These are phyloP conservation scores for Magallana gigas DNA, from an alignment of 1,140 invertebrate genomes.

Conservation along the genomic window DNA sequence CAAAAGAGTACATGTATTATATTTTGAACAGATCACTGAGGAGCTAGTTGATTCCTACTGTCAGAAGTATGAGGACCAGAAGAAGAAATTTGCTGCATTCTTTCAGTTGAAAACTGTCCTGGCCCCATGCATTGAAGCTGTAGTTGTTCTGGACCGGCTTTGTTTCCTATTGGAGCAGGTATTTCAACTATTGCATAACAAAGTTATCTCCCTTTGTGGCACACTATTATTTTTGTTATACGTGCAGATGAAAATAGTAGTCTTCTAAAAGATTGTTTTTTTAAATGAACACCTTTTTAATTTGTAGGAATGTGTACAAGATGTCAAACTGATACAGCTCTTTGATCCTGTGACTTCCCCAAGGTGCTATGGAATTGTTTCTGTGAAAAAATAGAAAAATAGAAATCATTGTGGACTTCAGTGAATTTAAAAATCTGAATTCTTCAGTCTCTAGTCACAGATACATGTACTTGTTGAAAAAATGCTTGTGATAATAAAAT, in stretches of 20 bases:
- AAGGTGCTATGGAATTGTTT: conserved; percentile 72
- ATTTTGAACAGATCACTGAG: conserved; percentile 59
- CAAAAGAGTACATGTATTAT: too few species aligned
- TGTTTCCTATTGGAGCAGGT: conserved; percentile 73
- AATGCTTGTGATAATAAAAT: too few species aligned
- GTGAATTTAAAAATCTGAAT: too few species aligned
- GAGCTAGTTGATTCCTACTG: conserved; percentile 60
- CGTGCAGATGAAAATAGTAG: neutral
- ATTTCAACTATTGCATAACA: neutral
- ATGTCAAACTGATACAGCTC: conserved; percentile 65
- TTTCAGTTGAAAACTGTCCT: conserved; percentile 68
- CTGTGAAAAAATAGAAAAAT: conserved; percentile 55
- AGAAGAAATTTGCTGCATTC: conserved; percentile 66
- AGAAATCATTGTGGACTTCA: neutral
- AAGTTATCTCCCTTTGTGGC: neutral
- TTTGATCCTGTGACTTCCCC: conserved; percentile 75
- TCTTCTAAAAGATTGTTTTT: neutral
- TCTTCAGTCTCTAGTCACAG: too few species aligned
- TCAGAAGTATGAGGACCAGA: conserved; percentile 55
- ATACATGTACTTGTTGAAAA: too few species aligned
- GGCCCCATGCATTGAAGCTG: conserved; percentile 72
- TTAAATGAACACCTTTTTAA: neutral
- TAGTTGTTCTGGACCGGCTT: conserved; percentile 71
- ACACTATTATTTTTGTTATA: neutral
- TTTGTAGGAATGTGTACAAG: conserved; percentile 61